These are phyloP conservation scores for Bombus huntii DNA, from an alignment of 1,140 invertebrate species.

Conservation along the genomic window DNA sequence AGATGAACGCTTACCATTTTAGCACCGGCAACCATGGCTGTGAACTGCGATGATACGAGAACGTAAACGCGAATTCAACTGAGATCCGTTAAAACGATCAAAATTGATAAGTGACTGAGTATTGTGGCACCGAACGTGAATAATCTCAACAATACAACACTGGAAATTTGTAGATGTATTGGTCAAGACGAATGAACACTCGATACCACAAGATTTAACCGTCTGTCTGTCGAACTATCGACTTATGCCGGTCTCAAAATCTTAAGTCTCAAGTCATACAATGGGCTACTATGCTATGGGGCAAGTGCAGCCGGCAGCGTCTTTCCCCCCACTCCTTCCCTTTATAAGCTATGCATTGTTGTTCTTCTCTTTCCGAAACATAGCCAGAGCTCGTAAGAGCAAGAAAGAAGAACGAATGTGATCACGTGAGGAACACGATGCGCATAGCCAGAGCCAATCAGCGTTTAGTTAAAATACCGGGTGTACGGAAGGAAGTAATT, in stretches of 20 bases:
- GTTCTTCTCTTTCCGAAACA: constrained; percentile 27
- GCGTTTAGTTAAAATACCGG: constrained; percentile 52
- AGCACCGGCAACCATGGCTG: constrained; percentile 73
- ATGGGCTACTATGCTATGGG: constrained; percentile 70
- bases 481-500: constrained; percentile 57
- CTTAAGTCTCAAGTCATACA: constrained; percentile 63
- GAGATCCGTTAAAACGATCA: constrained; percentile 5
- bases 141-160: constrained; percentile 15
- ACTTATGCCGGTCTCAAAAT: constrained; percentile 55
- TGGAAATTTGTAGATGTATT: neutral
- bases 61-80: constrained; percentile 31
- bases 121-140: neutral
- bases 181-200: neutral
- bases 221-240: constrained; percentile 37
- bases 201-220: constrained; percentile 1
- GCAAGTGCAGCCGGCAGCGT: constrained; percentile 76
- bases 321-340: constrained; percentile 41
- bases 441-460: constrained; percentile 60
- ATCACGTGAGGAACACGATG: constrained; percentile 72
- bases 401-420: constrained; percentile 29
- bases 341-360: constrained; percentile 41
- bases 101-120: neutral
- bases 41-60: constrained; percentile 42
- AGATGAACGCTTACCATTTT: constrained; percentile 73
- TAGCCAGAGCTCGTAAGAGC: neutral